These are phyloP conservation scores for Sebastes cheni DNA, from an alignment of 2,797 vertebrate species.

Conservation along the genomic window DNA sequence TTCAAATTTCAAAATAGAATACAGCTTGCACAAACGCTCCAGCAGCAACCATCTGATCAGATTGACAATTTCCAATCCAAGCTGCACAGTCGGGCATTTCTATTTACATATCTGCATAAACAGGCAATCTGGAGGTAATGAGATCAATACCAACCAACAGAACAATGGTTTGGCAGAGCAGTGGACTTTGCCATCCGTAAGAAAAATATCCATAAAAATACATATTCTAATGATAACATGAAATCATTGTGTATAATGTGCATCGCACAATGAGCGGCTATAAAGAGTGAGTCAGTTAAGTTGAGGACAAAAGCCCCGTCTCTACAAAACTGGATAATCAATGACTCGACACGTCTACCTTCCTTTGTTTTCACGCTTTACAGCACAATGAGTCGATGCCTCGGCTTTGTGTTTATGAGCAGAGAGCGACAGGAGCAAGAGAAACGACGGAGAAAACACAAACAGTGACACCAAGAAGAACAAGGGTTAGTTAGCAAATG, in stretches of 20 bases:
- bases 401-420: conserved; percentile 38
- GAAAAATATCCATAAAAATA: conserved; percentile 11
- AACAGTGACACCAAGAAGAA: neutral
- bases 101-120: conserved; percentile 54
- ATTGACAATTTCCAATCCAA: conserved; percentile 8
- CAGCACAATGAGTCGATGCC: conserved; percentile 20
- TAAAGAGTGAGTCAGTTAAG: conserved; percentile 2
- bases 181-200: neutral
- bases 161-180: neutral
- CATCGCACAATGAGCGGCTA: neutral
- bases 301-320: conserved; percentile 21
- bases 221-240: conserved; percentile 8
- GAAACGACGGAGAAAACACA: neutral
- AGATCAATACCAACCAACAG: conserved; percentile 30
- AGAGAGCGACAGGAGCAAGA: conserved; percentile 11
- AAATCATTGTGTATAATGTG: conserved; percentile 5
- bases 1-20: neutral
- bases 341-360: conserved; percentile 26
- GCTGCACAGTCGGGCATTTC: neutral
- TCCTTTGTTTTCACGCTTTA: conserved; percentile 42
- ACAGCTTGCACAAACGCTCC: neutral
- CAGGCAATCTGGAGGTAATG: conserved; percentile 37
- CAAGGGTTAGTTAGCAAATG: neutral
- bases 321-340: conserved; percentile 43
- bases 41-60: conserved; percentile 16